These are phyloP conservation scores for Lordiphosa stackelbergi DNA, from an alignment of 1,140 invertebrate species.

Conservation along the genomic window DNA sequence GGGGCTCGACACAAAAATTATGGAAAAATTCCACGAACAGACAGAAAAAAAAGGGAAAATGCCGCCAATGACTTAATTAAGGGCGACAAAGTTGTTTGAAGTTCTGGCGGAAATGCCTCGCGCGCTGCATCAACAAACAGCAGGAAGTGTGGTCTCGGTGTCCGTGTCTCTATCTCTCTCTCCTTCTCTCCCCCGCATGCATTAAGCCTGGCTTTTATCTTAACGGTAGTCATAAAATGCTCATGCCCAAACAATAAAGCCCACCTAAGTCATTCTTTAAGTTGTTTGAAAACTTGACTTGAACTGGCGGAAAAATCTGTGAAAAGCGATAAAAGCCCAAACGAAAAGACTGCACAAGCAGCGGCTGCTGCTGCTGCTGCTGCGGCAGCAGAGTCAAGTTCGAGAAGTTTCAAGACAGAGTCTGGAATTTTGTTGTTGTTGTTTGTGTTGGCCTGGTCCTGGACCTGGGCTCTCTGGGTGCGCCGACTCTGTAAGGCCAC, in stretches of 20 bases:
- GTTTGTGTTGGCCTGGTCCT: conserved; percentile 15
- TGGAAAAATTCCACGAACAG: conserved; percentile 67
- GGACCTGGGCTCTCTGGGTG: conserved; percentile 25
- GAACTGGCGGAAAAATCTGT: conserved; percentile 59
- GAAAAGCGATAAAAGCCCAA: conserved; percentile 67
- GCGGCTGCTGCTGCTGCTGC: conserved; percentile 7
- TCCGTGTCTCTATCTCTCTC: conserved; percentile 4
- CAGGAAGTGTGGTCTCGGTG: conserved; percentile 37
- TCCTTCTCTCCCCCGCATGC: conserved; percentile 9
- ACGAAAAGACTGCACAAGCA: conserved; percentile 18
- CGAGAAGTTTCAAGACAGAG: conserved; percentile 30
- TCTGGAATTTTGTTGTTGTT: conserved; percentile 40
- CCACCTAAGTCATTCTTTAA: conserved; percentile 29
- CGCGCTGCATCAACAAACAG: conserved; percentile 44
- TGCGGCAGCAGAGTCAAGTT: conserved; percentile 6
- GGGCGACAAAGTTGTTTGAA: conserved; percentile 64
- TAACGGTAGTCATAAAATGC: conserved; percentile 68
- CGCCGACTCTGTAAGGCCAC: conserved; percentile 26
- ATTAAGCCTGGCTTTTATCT: conserved; percentile 40
- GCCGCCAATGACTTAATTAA: conserved; percentile 70
- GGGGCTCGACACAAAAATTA: conserved; percentile 21
- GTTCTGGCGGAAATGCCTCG: conserved; percentile 57
- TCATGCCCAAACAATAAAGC: conserved; percentile 47
- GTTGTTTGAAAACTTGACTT: conserved; percentile 32
- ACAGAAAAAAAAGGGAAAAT: conserved; percentile 35